phyloP scores from a whole-genome alignment of 2,113 vertebrate genomes.

The Recurvirostra avosetta region DNA sequence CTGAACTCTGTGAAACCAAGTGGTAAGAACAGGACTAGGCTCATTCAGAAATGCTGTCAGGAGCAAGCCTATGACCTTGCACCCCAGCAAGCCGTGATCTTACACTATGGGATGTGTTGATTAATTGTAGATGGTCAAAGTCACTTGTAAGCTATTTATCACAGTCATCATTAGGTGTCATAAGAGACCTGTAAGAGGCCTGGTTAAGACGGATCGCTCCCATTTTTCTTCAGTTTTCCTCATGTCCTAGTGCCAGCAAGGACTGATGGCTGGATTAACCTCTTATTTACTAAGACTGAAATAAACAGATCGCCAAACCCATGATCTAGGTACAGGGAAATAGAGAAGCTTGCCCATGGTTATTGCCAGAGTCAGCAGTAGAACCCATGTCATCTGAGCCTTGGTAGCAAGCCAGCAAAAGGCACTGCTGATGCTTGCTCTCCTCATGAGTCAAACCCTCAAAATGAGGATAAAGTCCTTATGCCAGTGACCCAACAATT shows the following conservation, averaged over 20 bases:
- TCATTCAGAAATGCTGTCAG: background rate
- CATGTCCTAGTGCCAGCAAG: background rate
- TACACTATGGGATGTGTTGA: background rate
- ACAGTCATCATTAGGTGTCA: slow-evolving; percentile 28
- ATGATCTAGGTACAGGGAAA: background rate
- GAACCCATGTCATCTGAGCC: background rate
- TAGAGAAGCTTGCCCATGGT: background rate
- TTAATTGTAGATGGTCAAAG: slow-evolving; percentile 31
- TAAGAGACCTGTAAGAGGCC: background rate
- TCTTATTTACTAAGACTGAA: background rate
- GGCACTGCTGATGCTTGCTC: background rate
- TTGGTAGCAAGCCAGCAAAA: background rate
- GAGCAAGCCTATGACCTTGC: background rate
- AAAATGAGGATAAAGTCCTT: background rate
- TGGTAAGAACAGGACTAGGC: background rate
- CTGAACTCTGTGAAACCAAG: background rate
- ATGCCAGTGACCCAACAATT: background rate
- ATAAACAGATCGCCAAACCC: background rate
- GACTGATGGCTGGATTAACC: background rate
- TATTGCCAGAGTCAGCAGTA: background rate
- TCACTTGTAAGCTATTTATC: slow-evolving; percentile 30
- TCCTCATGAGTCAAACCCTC: background rate
- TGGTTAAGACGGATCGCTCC: background rate
- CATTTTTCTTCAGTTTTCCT: slow-evolving; percentile 1
- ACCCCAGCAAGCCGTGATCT: background rate